Conservation (phyloP, 2,888 invertebrate species). For the Ophraella communa region DNA sequence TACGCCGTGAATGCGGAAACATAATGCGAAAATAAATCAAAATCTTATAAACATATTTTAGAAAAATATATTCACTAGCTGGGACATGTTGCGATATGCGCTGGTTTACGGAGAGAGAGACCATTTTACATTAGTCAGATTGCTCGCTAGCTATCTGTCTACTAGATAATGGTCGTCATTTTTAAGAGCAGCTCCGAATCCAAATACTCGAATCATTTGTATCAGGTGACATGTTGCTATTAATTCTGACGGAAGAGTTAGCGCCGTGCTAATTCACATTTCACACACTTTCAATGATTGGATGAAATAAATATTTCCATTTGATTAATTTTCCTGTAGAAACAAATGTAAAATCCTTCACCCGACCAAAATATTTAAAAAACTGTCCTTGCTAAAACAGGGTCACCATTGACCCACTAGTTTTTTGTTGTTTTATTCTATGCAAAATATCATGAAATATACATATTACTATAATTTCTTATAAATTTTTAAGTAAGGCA, state of each 20-base stretch:
- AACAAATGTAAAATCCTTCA: too few species aligned
- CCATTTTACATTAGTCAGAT: conserved; percentile 58
- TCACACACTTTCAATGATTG: conserved; percentile 15
- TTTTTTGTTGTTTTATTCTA: too few species aligned
- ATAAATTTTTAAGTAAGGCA: too few species aligned
- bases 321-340: background rate
- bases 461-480: too few species aligned
- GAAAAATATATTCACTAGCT: conserved; percentile 49
- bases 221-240: conserved; percentile 56
- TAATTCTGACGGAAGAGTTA: conserved; percentile 53
- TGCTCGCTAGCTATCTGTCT: conserved; percentile 56
- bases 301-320: background rate
- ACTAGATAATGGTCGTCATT: conserved; percentile 58
- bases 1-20: conserved; percentile 44
- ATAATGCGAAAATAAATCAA: conserved; percentile 53
- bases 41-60: conserved; percentile 54
- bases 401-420: too few species aligned
- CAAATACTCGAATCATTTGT: conserved; percentile 55
- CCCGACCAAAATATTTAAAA: too few species aligned
- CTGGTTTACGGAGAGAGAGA: conserved; percentile 28
- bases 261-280: conserved; percentile 20
- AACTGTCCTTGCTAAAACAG: too few species aligned
- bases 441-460: too few species aligned
- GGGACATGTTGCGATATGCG: conserved; percentile 29
- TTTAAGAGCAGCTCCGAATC: conserved; percentile 54